Evolutionary conservation across 2,888 invertebrate genomes (phyloP).

Genomic region (Tachina lurida): DNA sequence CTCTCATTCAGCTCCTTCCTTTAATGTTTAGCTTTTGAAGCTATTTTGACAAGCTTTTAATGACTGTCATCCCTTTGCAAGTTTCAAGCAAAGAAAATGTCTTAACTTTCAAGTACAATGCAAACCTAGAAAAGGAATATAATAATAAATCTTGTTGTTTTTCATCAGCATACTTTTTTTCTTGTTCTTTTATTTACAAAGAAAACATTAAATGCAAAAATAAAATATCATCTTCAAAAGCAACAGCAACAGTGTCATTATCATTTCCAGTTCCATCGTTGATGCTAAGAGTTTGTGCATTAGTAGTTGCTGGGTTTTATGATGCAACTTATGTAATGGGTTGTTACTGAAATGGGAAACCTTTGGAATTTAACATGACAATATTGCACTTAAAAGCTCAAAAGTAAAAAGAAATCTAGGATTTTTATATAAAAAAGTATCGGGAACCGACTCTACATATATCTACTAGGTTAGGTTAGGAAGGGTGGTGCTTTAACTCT

Average conservation of each 20-base stretch:
- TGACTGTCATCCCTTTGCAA: constrained; percentile 17
- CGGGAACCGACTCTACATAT: too few relatives aligned
- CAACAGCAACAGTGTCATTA: constrained; percentile 47
- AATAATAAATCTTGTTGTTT: constrained; percentile 46
- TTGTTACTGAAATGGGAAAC: constrained; percentile 20
- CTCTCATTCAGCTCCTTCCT: neutral
- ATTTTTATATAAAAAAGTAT: too few relatives aligned
- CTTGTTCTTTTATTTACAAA: neutral
- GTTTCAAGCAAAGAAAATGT: neutral
- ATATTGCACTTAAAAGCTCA: neutral
- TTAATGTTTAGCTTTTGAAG: neutral
- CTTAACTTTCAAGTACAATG: constrained; percentile 26
- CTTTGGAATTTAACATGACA: neutral
- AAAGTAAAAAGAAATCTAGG: too few relatives aligned
- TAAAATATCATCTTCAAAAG: constrained; percentile 26
- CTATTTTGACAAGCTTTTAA: neutral
- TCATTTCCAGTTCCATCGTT: constrained; percentile 43
- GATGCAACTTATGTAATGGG: constrained; percentile 5
- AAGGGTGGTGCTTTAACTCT: too few relatives aligned
- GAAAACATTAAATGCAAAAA: neutral
- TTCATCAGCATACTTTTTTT: constrained; percentile 16
- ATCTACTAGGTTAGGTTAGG: too few relatives aligned
- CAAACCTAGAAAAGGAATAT: constrained; percentile 27
- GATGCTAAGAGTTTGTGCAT: constrained; percentile 13
- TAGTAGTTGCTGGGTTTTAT: constrained; percentile 6